Evolutionary conservation across 1,140 invertebrate genomes (phyloP), one percentile per base, ranked within the genome.

Genomic region (Subanguina moxae): DNA sequence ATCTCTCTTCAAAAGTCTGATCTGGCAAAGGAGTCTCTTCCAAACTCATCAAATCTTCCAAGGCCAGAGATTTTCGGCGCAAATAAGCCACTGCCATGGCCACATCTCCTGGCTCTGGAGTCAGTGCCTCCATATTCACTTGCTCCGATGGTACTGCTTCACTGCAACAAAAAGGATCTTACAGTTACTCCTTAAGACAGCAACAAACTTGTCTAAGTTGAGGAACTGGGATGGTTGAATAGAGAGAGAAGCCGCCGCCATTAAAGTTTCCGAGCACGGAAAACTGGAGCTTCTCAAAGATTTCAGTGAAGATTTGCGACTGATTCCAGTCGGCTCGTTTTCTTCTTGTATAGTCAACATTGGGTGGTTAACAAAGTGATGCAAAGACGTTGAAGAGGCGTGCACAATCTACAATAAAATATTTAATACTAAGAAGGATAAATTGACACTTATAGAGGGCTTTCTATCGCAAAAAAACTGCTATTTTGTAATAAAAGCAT

Each of bases 51-150:
- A 74, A 38, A 42, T 77, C 75, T 64, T 75, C 76, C n/a, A 73
- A 42, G 15, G 75, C 71, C 17, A 78, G 38, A 13, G 76, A 78
- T 59, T 80, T 77, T 45, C 76, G 46, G 27, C 76, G 65, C 27
- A 77, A 59, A 64, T 77, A 77, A 15, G 68, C 76, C 38, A 77
- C 72, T 32, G 76, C 76, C 52, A 67, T 62, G 1, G 65, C 76
- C 25, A 78, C 76, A 46, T 71, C 52, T 19, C 64, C 63, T 17
- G 66, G 63, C 62, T 62, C 56, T 61, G 63, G 32, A 27, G 46
- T n/a, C 7, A 52, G 48, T 52, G 48, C 23, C 17, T 19, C 48
- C n/a, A 25, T 21, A 15, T 15, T 15, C 3, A 19, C 3, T 52
- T 21, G n/a, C 3, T 52, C 48, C 8, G n/a, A 21, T 52, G 48